Base-by-base conservation (phyloP, 2,888 invertebrate species). In the Neoaliturus tenellus region DNA sequence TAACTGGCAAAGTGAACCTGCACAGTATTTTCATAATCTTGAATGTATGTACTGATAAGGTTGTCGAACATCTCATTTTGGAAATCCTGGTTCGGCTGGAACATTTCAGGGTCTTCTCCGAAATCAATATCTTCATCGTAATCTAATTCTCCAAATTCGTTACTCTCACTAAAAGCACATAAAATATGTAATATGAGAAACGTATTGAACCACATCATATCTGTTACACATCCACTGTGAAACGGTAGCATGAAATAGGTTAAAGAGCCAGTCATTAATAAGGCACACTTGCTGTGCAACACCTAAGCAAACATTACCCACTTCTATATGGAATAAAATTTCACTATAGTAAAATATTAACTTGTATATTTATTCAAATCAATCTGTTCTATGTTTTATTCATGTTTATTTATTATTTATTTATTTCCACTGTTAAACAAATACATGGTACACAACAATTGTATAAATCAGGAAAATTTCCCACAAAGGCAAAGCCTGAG, bases 251-350 rank as follows among this genome's bases (percentile, higher is more conserved):
- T 31, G 28, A 28, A 62, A 23, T 31, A 62, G 62, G 62, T 62
- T 31, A 62, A 55, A 62, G n/a, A n/a, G n/a, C n/a, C 62, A 8
- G 14, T 62, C 31, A 23, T 51, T 62, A 62, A 62, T 62, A 62
- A 28, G 28, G 28, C 62, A 62, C 62, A 62, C 25, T 31, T 62
- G 62, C 4, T 6, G 62, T 51, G 20, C 51, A 23, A 62, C 62
- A 62, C 62, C 31, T 62, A 28, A 62, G 31, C 62, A 62, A 62
- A 62, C 62, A 62, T 3, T 4, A 44, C 10, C 17, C 44, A 44
- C 17, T 35, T 35, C 6, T 35, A 35, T 35, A 35, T 35, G 35
- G 10, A 10, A n/a, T n/a, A n/a, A n/a, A n/a, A n/a, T n/a, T n/a
- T n/a, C n/a, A n/a, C n/a, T n/a, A n/a, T n/a, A n/a, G n/a, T n/a